Evolutionary conservation across 2,888 invertebrate species (phyloP).

Genomic region (Eupithecia pulchellata): DNA sequence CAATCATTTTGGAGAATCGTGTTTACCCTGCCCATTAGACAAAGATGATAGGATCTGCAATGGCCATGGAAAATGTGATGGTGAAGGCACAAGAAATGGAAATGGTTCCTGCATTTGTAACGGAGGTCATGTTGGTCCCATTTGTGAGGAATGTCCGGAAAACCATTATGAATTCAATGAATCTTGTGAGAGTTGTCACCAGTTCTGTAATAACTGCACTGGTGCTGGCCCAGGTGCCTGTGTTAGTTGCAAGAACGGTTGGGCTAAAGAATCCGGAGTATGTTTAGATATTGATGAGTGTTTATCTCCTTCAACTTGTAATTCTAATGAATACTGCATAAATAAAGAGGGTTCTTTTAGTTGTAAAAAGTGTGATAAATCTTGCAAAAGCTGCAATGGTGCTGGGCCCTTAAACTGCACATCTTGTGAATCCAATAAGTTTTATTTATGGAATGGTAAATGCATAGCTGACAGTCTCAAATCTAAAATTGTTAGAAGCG

Average conservation of each 20-base stretch:
- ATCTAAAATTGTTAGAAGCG: constrained; percentile 56
- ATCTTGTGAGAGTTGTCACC: constrained; percentile 91
- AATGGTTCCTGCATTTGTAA: constrained; percentile 95
- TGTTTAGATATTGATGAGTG: constrained; percentile 96
- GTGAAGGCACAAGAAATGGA: constrained; percentile 96
- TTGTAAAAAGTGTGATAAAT: constrained; percentile 92
- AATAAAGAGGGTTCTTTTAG: constrained; percentile 93
- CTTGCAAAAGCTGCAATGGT: constrained; percentile 93
- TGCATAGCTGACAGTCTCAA: constrained; percentile 64
- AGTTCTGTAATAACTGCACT: constrained; percentile 91
- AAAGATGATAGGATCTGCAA: constrained; percentile 88
- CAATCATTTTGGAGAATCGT: constrained; percentile 92
- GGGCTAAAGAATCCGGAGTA: constrained; percentile 88
- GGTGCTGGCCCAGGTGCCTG: constrained; percentile 88
- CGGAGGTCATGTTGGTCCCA: constrained; percentile 90
- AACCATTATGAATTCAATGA: constrained; percentile 88
- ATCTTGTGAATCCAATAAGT: constrained; percentile 85
- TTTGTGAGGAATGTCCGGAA: constrained; percentile 91
- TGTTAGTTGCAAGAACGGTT: constrained; percentile 87
- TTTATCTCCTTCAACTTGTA: constrained; percentile 78
- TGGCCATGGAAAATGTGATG: constrained; percentile 91
- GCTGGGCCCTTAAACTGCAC: constrained; percentile 94
- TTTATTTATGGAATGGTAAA: constrained; percentile 64
- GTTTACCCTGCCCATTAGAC: constrained; percentile 88
- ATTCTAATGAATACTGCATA: constrained; percentile 91